phyloP scores from a whole-genome alignment of 2,113 vertebrate species.

The Sardina pilchardus region DNA sequence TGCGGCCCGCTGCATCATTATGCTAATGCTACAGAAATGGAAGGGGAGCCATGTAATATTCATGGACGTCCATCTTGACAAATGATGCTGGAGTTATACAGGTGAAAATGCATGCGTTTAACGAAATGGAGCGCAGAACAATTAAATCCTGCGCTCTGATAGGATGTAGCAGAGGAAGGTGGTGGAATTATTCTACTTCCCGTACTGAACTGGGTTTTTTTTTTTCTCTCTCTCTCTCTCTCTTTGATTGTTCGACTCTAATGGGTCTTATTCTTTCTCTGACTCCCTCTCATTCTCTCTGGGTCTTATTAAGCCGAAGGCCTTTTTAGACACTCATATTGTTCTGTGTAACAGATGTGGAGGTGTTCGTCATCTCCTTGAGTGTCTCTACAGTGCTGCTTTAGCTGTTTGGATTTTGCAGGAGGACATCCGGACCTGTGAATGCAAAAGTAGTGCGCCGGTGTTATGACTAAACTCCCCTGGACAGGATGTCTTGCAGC shows the following conservation, averaged over 20 bases:
- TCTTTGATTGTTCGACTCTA: conserved; percentile 28
- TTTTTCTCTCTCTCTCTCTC: conserved; percentile 14
- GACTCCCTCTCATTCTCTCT: conserved; percentile 29
- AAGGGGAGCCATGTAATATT: conserved; percentile 47
- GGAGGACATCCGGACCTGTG: not conserved
- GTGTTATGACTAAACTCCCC: not conserved
- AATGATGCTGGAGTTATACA: conserved; percentile 53
- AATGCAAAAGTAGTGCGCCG: not conserved
- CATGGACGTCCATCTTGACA: conserved; percentile 45
- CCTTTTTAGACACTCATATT: conserved; percentile 36
- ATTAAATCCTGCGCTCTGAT: conserved; percentile 37
- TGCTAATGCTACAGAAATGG: conserved; percentile 39
- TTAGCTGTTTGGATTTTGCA: not conserved
- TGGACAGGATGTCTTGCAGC: not conserved
- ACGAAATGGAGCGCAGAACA: conserved; percentile 50
- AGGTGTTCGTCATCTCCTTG: not conserved
- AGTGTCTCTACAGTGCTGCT: not conserved
- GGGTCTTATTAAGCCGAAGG: conserved; percentile 17
- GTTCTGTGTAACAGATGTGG: not conserved
- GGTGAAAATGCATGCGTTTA: conserved; percentile 50
- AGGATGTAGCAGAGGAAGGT: not conserved
- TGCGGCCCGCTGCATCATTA: conserved; percentile 34
- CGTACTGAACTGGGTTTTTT: conserved; percentile 22
- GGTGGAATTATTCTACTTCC: conserved; percentile 33
- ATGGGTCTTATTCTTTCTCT: conserved; percentile 18